Conservation (phyloP, 2,888 invertebrate genomes). For the Dermolepida albohirtum region DNA sequence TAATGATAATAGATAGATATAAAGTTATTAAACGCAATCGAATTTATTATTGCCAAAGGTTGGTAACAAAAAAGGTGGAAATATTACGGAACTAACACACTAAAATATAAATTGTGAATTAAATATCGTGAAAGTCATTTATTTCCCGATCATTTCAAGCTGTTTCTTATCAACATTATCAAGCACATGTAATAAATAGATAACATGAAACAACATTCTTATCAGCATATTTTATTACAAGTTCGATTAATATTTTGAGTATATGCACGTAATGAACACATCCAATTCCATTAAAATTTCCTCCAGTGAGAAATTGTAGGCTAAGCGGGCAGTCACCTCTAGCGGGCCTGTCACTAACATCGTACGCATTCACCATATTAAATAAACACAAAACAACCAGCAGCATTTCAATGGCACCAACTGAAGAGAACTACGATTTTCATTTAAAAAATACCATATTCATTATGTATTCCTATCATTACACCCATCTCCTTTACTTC, state of each 20-base stretch:
- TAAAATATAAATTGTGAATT: constrained; percentile 6
- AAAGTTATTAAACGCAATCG: no score
- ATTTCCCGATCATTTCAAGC: not conserved
- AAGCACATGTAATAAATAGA: constrained; percentile 23
- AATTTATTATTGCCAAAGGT: no score
- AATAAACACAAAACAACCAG: constrained; percentile 38
- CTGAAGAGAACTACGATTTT: constrained; percentile 20
- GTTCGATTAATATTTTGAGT: constrained; percentile 28
- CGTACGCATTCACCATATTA: constrained; percentile 46
- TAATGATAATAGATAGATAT: no score
- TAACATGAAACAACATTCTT: constrained; percentile 34
- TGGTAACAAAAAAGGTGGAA: no score
- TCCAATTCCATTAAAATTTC: constrained; percentile 26
- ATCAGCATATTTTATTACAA: constrained; percentile 31
- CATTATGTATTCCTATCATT: not conserved
- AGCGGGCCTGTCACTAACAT: constrained; percentile 43
- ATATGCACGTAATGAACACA: constrained; percentile 28
- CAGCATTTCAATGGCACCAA: constrained; percentile 34
- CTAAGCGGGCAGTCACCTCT: constrained; percentile 46
- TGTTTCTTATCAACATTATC: constrained; percentile 34
- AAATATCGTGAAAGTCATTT: constrained; percentile 24
- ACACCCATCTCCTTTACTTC: no score
- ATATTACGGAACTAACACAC: constrained; percentile 2
- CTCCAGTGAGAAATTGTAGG: constrained; percentile 40
- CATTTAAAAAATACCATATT: constrained; percentile 21